Evolutionary conservation across 2,113 vertebrate species (phyloP).

Genomic region (Bos taurus): DNA sequence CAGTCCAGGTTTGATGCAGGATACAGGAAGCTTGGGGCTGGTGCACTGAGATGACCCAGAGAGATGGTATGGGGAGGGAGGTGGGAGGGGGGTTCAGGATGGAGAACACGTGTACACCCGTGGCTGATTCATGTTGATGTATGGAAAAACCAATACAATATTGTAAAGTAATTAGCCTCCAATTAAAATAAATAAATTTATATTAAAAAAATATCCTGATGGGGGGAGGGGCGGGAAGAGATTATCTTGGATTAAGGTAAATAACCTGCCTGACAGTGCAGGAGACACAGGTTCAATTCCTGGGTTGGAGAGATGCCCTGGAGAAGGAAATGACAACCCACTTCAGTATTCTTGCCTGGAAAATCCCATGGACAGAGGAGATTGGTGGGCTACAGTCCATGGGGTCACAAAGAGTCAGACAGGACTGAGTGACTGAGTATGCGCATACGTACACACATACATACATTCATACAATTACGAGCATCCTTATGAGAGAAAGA

Average conservation of each 20-base stretch:
- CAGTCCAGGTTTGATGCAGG: too few relatives aligned
- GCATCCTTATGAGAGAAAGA: background rate
- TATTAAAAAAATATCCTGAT: background rate
- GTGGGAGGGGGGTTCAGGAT: too few relatives aligned
- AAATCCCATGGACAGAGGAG: background rate
- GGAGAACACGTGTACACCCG: too few relatives aligned
- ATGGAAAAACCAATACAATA: too few relatives aligned
- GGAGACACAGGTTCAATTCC: background rate
- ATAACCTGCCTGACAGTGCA: background rate
- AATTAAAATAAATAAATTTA: too few relatives aligned
- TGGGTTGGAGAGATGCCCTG: background rate
- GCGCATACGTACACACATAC: background rate
- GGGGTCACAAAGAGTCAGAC: background rate
- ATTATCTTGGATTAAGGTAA: background rate
- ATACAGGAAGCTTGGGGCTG: too few relatives aligned
- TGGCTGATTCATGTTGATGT: too few relatives aligned
- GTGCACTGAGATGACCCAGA: too few relatives aligned
- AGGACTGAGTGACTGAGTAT: background rate
- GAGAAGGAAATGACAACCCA: background rate
- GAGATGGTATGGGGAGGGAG: too few relatives aligned
- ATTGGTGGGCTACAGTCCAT: background rate
- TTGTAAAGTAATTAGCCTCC: too few relatives aligned
- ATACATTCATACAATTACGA: background rate
- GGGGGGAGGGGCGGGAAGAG: accelerated
- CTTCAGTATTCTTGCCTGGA: background rate